phyloP scores from a whole-genome alignment of 2,888 invertebrate genomes.

The Aplocera efformata region DNA sequence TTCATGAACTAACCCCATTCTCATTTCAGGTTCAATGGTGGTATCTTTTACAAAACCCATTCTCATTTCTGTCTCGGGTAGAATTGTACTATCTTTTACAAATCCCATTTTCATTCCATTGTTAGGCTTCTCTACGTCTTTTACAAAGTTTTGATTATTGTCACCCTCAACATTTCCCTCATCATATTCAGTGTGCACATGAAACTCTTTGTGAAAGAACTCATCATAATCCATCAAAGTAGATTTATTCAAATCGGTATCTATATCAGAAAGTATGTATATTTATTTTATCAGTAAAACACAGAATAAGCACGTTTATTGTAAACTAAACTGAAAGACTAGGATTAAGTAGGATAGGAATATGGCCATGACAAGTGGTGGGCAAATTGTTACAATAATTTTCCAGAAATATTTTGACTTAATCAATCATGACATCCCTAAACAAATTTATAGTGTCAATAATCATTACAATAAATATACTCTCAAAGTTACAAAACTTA shows the following conservation, averaged over 20 bases:
- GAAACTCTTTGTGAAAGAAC: constrained; percentile 63
- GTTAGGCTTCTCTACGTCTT: constrained; percentile 40
- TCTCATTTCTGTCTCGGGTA: constrained; percentile 21
- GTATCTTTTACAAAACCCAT: constrained; percentile 42
- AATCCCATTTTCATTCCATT: constrained; percentile 23
- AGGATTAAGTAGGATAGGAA: too few species aligned
- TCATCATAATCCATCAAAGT: constrained; percentile 55
- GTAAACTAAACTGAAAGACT: too few species aligned
- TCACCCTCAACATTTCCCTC: constrained; percentile 56
- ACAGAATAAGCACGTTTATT: too few species aligned
- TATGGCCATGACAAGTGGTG: too few species aligned
- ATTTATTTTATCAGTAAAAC: too few species aligned
- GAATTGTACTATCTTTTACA: constrained; percentile 42
- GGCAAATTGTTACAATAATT: too few species aligned
- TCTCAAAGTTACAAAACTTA: too few species aligned
- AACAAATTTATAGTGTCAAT: too few species aligned
- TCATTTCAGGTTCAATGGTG: constrained; percentile 30
- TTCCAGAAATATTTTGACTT: too few species aligned
- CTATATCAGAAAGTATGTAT: constrained; percentile 31
- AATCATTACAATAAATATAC: too few species aligned
- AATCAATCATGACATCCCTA: too few species aligned
- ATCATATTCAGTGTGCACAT: constrained; percentile 57
- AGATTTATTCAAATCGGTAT: constrained; percentile 53
- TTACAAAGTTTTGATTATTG: constrained; percentile 60
- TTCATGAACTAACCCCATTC: constrained; percentile 39